Evolutionary conservation across 2,113 vertebrate genomes (phyloP).

Genomic region (Girardinichthys multiradiatus): DNA sequence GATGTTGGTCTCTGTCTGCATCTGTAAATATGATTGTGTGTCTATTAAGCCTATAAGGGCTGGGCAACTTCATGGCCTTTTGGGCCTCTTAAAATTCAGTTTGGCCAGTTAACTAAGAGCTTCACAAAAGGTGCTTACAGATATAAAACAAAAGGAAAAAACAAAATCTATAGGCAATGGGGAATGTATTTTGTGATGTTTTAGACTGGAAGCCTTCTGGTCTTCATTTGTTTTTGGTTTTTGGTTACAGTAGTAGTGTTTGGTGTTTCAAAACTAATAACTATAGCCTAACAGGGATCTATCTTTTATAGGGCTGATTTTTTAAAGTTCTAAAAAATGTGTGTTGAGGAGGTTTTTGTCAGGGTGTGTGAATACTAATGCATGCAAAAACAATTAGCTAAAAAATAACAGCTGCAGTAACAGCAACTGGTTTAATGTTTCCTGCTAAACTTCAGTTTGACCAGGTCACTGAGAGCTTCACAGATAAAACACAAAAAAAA

Average conservation of each 20-base stretch:
- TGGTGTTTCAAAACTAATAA: neutral
- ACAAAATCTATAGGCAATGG: neutral
- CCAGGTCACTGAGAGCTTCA: neutral
- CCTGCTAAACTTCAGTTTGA: neutral
- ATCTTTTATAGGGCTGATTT: neutral
- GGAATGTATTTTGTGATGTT: neutral
- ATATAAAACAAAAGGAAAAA: constrained; percentile 5
- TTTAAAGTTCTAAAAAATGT: neutral
- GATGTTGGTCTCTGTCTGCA: too few species aligned
- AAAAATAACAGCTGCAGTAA: neutral
- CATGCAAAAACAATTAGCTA: neutral
- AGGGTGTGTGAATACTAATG: too few species aligned
- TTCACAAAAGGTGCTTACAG: constrained; percentile 30
- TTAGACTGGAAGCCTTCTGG: neutral
- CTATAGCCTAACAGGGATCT: neutral
- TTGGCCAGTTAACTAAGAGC: constrained; percentile 11
- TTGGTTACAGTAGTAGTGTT: neutral
- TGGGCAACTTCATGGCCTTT: too few species aligned
- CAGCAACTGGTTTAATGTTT: neutral
- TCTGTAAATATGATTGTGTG: too few species aligned
- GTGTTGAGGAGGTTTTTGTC: neutral
- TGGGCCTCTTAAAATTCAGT: constrained; percentile 10
- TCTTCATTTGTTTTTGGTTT: neutral
- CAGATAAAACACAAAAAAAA: neutral
- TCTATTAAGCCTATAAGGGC: too few species aligned